Evolutionary conservation across 1,140 invertebrate species (phyloP), one percentile per base, ranked within the genome.

Genomic region (Listronotus bonariensis): DNA sequence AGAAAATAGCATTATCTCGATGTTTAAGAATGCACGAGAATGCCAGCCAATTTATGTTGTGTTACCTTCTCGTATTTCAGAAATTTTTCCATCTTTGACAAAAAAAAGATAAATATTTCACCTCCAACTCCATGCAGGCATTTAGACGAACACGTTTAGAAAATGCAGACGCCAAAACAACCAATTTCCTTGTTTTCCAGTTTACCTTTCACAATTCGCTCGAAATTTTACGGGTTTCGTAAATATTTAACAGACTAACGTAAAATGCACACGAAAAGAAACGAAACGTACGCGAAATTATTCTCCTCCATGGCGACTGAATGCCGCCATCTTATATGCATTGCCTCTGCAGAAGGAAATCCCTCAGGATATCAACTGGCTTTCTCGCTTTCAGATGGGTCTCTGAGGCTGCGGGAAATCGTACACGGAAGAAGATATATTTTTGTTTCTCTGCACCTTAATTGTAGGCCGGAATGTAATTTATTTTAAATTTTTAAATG

Each of bases 121-220:
- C 11, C 34, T 36, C 34, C 7, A 12, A 36, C 34, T 9, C 34
- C 34, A 36, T 9, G 34, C 34, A 45, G 42, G 14, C 42, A 45
- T 45, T 45, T 45, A 45, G 7, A 12, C 7, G 42, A 45, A 45
- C 42, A 45, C 12, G n/a, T 45, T 45, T 18, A 9, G 42, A 45
- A 45, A 45, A 45, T 45, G 42, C 42, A 45, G 42, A 14, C 42
- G 14, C 42, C n/a, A 9, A n/a, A 45, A 45, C 42, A 45, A 45
- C 11, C 42, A 45, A 45, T 45, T 45, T 45, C 6, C 8, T n/a
- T 45, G 42, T 17, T 15, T 45, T 45, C 17, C 42, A 15, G 14
- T 18, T 15, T 45, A 11, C 11, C 42, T 15, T 45, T 17, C 14
- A 45, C 14, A 9, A n/a, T 15, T 17, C 14, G 4, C 42, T 14